Base-by-base conservation (phyloP, 2,797 vertebrate genomes). In the Lophura swinhoii region DNA sequence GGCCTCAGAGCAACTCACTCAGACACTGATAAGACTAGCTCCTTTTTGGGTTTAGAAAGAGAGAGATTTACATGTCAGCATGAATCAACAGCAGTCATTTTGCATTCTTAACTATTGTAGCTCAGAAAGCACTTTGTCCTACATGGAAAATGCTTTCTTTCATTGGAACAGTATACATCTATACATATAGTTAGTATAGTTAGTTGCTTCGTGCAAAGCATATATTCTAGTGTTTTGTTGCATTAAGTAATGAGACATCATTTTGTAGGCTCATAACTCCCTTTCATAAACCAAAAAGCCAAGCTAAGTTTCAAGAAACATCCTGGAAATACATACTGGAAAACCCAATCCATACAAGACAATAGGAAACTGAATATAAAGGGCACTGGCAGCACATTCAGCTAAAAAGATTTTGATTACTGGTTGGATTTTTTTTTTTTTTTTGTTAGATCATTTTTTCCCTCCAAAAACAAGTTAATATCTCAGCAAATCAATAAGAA, bases 401-500 rank as follows among this genome's bases (percentile, higher is more conserved):
- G 49, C 14, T 64, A 43, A 37, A 80, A 83, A 72, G n/a, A 69
- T 53, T 49, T 43, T 29, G 28, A 41, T 26, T 84, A 29, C 9
- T 2, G 0, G 11, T 7, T 33, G 17, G 16, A 22, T 31, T 22
- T 31, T 22, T 59, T 59, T 8, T 59, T 59, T 8, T 33, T 58
- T 41, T 64, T 26, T 22, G 62, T 12, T 10, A 4, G 20, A 58
- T 29, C 17, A 15, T 46, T 68, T 62, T 58, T 24, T 71, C 16
- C 21, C 46, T 53, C 72, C 58, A 68, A 63, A 84, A 71, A 14
- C 18, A 80, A 92, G 55, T 72, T 59, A 67, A 88, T 46, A 59
- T 46, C 60, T 88, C 59, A 73, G 55, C 56, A 73, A 59, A 73
- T 90, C 76, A 86, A 73, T 84, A 74, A 96, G 59, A 68, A 76